Conservation (phyloP, 2,888 invertebrate species). For the Liodrosophila aerea region DNA sequence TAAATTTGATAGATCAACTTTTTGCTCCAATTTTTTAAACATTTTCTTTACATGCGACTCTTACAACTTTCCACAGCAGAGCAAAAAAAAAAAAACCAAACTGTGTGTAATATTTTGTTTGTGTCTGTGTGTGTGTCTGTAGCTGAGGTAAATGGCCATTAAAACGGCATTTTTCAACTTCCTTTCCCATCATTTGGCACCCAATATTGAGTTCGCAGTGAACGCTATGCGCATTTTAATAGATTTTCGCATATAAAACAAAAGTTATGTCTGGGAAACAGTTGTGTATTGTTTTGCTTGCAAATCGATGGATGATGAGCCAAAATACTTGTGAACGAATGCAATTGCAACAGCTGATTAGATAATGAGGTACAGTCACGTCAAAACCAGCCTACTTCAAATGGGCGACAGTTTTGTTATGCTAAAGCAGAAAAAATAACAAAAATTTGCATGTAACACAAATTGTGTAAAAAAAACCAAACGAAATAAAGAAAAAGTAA, state of each 20-base stretch:
- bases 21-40: conserved; percentile 3
- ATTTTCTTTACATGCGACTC: no score
- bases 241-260: conserved; percentile 35
- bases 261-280: conserved; percentile 59
- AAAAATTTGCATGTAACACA: conserved; percentile 62
- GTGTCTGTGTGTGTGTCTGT: conserved; percentile 18
- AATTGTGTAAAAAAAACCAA: conserved; percentile 38
- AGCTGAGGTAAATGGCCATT: conserved; percentile 31
- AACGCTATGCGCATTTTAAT: conserved; percentile 60
- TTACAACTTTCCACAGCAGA: conserved; percentile 21
- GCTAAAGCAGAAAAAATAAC: conserved; percentile 45
- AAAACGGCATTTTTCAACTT: conserved; percentile 60
- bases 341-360: conserved; percentile 48
- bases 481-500: conserved; percentile 8
- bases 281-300: conserved; percentile 18
- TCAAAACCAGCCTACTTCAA: conserved; percentile 40
- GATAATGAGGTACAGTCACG: conserved; percentile 67
- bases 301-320: conserved; percentile 33
- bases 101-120: conserved; percentile 28
- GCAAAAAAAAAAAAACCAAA: conserved; percentile 17
- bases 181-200: conserved; percentile 58
- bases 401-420: conserved; percentile 24
- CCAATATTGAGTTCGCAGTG: conserved; percentile 27
- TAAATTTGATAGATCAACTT: conserved; percentile 7
- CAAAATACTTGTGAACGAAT: conserved; percentile 28